Base-by-base conservation (phyloP, 2,797 vertebrate species). In the Anisognathus igniventris region DNA sequence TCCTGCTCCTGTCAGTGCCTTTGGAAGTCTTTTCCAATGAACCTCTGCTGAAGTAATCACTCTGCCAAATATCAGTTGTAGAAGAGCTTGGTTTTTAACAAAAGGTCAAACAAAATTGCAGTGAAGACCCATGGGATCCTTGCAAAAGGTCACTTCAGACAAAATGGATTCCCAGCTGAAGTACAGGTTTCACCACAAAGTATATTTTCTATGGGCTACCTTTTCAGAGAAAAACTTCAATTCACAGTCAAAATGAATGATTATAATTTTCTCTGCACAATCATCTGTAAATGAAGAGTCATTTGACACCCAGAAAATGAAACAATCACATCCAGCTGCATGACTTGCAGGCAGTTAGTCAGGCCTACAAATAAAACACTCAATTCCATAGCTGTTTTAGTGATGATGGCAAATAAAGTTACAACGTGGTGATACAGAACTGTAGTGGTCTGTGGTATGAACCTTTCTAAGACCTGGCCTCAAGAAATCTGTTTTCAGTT, bases 21-120 rank as follows among this genome's bases (percentile, higher is more conserved):
- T 80, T 71, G 19, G 56, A 94, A 89, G 30, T 10, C 50, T 75
- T 87, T 95, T 77, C 84, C 78, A 92, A 58, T 39, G 61, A 95
- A 91, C 58, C 42, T 30, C 13, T 51, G 67, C 75, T 85, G 67
- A 91, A 91, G 86, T 80, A 94, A 95, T 94, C 88, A 86, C 71
- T 89, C 86, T 30, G 71, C 84, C 84, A 96, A 96, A 96, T 80
- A 96, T 37, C 92, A 91, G 84, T 80, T 88, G 81, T 71, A 45
- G 61, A 88, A 92, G 68, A 93, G 88, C 78, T 70, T 78, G 72
- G 74, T 65, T 95, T 95, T 93, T 86, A 93, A 78, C 70, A 88
- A 96, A 96, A 96, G 94, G 91, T 93, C 94, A 93, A 83, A 91
- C 74, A 94, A 97, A 96, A 97, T 94, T 96, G 91, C 92, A 92